Base-by-base conservation (phyloP, 2,113 vertebrate genomes). In the Sisor rabdophorus region DNA sequence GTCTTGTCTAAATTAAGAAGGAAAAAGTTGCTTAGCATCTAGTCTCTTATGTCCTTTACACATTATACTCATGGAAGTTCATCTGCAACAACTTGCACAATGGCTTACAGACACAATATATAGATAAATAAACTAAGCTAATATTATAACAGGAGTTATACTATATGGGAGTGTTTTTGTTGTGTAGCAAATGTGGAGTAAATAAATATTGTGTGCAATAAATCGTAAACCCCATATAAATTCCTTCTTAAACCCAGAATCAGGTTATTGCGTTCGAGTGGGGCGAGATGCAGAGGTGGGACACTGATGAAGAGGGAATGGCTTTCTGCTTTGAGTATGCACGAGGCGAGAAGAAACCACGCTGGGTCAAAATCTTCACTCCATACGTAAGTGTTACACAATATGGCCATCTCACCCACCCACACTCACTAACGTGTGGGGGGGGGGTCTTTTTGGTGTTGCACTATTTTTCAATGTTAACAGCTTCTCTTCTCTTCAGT, bases 271-370 rank as follows among this genome's bases (percentile, higher is more conserved):
- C 80, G 1, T 84, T 81, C 1, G 82, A 84, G n/a, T 84, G 82
- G 80, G 47, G 20, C 8, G 82, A 84, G 55, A 84, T 84, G 82
- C 82, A 84, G 53, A 93, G 95, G 55, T 99, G 97, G 97, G 97
- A 99, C 89, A 98, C 96, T 0, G 97, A 98, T 0, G 97, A 99
- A 81, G 97, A 99, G 85, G 97, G 96, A 0, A 98, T 97, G 95
- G 97, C 97, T 0, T 98, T 99, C 85, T 99, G 97, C 71, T 99
- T 99, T 0, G 95, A 99, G 54, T 99, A 98, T 0, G 92, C 94
- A 0, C 90, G 97, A 24, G 96, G 93, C 9, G 95, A 97, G 84
- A 96, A 95, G 91, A 98, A 99, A 73, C 95, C 97, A 2, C 80
- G 82, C 65, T 84, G 82, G 80, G 82, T 83, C 22, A 84, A 86